phyloP scores from a whole-genome alignment of 2,113 vertebrate genomes.

The Mesitornis unicolor region DNA sequence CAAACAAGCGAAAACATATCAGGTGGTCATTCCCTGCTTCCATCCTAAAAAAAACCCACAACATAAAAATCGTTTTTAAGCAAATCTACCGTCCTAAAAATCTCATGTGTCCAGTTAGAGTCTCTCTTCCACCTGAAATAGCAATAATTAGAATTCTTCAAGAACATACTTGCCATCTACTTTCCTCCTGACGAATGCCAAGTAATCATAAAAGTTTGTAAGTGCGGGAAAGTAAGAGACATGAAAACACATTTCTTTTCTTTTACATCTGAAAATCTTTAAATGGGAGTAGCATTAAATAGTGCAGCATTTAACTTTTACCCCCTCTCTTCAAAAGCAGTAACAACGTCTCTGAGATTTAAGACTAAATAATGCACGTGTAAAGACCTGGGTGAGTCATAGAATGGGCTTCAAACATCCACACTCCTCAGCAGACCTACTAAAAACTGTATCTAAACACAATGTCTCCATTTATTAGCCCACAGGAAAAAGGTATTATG shows the following conservation, averaged over 20 bases:
- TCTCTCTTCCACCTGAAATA: slow-evolving; percentile 54
- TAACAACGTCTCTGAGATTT: background rate
- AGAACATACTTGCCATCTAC: slow-evolving; percentile 5
- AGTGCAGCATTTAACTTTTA: background rate
- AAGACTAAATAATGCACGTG: background rate
- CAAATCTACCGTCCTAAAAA: background rate
- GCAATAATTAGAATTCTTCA: slow-evolving; percentile 31
- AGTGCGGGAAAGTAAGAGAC: slow-evolving; percentile 9
- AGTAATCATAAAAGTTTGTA: slow-evolving; percentile 37
- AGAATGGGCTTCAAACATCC: slow-evolving; percentile 3
- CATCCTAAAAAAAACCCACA: background rate
- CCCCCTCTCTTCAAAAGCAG: background rate
- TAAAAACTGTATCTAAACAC: background rate
- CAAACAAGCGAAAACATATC: background rate
- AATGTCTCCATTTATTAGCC: background rate
- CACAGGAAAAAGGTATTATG: background rate
- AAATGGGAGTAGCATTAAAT: slow-evolving; percentile 5
- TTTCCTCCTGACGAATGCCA: slow-evolving; percentile 12
- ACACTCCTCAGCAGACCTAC: background rate
- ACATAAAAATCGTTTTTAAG: slow-evolving; percentile 22
- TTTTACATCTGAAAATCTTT: slow-evolving; percentile 28
- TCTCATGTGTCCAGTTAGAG: slow-evolving; percentile 32
- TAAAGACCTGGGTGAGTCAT: background rate
- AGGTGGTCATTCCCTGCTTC: background rate
- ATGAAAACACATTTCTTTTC: background rate